phyloP scores from a whole-genome alignment of 2,797 vertebrate species.

The Rallus crepitans region DNA sequence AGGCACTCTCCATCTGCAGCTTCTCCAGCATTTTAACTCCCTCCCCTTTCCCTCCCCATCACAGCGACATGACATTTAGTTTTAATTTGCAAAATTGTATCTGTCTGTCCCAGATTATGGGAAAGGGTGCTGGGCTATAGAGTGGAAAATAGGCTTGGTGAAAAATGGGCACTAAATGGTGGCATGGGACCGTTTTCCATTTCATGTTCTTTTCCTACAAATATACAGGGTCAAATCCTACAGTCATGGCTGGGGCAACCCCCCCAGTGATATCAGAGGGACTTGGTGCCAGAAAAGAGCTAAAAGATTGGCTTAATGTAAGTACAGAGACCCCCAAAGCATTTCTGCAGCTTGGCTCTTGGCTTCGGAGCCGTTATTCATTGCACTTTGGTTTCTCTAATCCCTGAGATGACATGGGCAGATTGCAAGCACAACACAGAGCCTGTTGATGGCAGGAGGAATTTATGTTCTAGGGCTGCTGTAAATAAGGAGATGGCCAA shows the following conservation, averaged over 20 bases:
- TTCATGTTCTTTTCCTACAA: background rate
- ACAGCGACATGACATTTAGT: background rate
- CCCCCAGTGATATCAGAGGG: background rate
- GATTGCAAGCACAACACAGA: background rate
- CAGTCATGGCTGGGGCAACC: background rate
- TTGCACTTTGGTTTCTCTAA: background rate
- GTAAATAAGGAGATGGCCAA: background rate
- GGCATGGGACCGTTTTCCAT: background rate
- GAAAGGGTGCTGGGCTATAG: background rate
- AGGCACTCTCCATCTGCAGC: background rate
- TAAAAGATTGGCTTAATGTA: background rate
- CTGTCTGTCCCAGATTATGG: background rate
- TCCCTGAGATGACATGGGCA: background rate
- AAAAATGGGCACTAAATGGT: background rate
- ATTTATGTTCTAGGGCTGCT: background rate
- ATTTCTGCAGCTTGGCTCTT: background rate
- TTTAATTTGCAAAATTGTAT: background rate
- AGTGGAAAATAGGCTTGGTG: background rate
- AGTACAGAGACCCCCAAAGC: background rate
- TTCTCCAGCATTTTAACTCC: background rate
- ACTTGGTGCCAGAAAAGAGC: background rate
- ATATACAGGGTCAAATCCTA: background rate
- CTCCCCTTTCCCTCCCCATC: background rate
- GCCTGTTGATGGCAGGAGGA: background rate
- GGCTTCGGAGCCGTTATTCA: fast-evolving